Evolutionary conservation across 2,113 vertebrate species (phyloP).

Genomic region (Apeltes quadracus): DNA sequence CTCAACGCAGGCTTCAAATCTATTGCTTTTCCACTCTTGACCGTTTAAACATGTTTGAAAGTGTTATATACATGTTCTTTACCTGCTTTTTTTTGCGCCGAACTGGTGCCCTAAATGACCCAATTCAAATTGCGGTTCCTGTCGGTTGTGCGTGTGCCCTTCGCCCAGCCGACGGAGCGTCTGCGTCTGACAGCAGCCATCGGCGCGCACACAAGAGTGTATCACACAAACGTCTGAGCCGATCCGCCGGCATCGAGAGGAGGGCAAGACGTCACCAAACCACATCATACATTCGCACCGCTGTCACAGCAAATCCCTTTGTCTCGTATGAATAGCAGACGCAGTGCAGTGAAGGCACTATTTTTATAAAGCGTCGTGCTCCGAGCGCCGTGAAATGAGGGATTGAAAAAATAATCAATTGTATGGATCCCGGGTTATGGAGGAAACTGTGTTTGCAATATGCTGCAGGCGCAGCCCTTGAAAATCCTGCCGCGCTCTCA

Average conservation of each 20-base stretch:
- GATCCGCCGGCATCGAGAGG: neutral
- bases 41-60: neutral
- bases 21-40: neutral
- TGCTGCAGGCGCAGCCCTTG: slow-evolving; percentile 21
- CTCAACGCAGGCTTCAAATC: neutral
- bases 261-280: neutral
- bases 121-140: neutral
- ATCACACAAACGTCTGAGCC: neutral
- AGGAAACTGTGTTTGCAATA: neutral
- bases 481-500: slow-evolving; percentile 27
- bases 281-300: neutral
- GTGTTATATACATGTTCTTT: fast-evolving
- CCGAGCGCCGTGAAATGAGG: neutral
- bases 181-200: neutral
- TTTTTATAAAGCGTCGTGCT: neutral
- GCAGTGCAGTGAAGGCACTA: neutral
- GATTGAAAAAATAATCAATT: neutral
- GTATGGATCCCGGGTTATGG: neutral
- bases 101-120: neutral
- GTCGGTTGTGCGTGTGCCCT: neutral
- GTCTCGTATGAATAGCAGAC: neutral
- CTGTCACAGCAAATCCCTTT: neutral
- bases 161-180: neutral
- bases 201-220: neutral
- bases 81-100: neutral